phyloP scores from a whole-genome alignment of 2,888 invertebrate genomes.

The Halocaridina rubra region DNA sequence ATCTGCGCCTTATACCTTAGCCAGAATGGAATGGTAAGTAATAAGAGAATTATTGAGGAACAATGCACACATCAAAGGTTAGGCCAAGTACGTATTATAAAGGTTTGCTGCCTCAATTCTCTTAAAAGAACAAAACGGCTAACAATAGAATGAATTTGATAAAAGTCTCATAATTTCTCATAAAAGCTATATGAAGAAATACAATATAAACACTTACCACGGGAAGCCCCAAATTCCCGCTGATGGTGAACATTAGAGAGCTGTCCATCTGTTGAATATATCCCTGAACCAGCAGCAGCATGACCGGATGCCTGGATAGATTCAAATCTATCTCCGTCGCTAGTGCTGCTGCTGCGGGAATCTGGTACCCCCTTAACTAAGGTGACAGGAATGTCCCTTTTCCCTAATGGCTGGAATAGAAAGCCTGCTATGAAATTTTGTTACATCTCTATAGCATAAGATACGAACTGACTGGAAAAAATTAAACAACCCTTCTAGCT shows the following conservation, averaged over 20 bases:
- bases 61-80: too few species aligned
- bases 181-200: not conserved
- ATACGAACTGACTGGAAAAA: too few species aligned
- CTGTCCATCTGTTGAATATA: not conserved
- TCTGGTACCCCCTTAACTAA: conserved; percentile 16
- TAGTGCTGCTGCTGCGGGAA: conserved; percentile 9
- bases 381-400: conserved; percentile 22
- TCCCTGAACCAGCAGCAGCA: too few species aligned
- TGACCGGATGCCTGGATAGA: conserved; percentile 34
- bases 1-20: too few species aligned
- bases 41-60: too few species aligned
- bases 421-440: too few species aligned
- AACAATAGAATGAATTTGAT: not conserved
- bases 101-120: too few species aligned
- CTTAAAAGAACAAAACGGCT: not conserved
- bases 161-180: not conserved
- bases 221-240: conserved; percentile 11
- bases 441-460: too few species aligned
- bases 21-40: too few species aligned
- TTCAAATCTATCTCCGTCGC: conserved; percentile 25
- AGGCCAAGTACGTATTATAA: too few species aligned
- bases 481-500: too few species aligned
- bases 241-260: not conserved
- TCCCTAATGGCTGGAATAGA: not conserved
- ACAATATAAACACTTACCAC: not conserved